phyloP scores from a whole-genome alignment of 37 sponge, comb jelly and placozoan species.

The Cliona cf. orientalis region DNA sequence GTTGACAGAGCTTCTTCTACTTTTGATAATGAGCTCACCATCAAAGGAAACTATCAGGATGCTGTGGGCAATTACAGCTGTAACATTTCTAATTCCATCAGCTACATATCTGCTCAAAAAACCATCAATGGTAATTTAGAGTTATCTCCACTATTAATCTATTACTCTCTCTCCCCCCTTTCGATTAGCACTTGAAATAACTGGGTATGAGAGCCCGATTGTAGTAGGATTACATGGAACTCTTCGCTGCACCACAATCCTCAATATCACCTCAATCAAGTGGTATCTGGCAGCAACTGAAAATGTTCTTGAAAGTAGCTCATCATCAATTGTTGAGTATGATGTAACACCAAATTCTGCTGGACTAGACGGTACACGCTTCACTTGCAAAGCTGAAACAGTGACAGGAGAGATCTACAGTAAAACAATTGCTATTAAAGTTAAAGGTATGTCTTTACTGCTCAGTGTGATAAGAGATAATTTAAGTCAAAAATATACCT shows the following conservation, averaged over 20 bases:
- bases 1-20: background rate
- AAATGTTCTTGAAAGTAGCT: background rate
- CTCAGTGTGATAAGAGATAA: no score
- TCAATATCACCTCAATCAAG: background rate
- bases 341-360: background rate
- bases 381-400: constrained; percentile 12
- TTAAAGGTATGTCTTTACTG: constrained; percentile 13
- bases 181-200: background rate
- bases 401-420: background rate
- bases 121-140: background rate
- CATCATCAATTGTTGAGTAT: background rate
- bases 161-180: background rate
- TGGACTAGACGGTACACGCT: constrained; percentile 24
- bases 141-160: background rate
- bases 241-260: background rate
- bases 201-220: constrained; percentile 7
- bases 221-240: background rate
- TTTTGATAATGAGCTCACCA: background rate
- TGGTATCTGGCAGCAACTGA: constrained; percentile 10
- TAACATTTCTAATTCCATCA: background rate
- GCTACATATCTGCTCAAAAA: background rate
- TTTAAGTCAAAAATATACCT: no score
- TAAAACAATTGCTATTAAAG: constrained; percentile 8
- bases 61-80: background rate
- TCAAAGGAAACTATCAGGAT: background rate